Percentiles rank a stretch among this genome's conserved stretches.
Conservation (phyloP, 2,113 vertebrate genomes). For the Thomomys bottae region DNA sequence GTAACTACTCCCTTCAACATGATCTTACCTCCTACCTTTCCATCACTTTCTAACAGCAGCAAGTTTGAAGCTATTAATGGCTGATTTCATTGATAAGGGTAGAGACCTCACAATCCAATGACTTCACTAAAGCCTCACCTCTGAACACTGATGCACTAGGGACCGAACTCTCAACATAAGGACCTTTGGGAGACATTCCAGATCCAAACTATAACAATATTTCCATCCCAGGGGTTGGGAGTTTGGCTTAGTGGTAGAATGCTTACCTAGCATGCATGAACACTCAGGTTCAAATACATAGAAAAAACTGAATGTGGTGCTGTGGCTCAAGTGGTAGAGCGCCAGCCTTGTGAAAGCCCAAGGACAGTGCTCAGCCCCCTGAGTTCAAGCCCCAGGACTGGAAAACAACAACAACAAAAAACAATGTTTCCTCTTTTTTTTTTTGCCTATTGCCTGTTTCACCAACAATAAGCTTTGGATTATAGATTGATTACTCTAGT, state of each 20-base stretch:
- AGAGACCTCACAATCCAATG: neutral
- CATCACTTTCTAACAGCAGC: neutral
- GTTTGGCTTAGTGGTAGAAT: too few species aligned
- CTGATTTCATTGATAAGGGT: neutral
- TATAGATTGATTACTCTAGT: neutral
- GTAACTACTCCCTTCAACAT: too few species aligned
- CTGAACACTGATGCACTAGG: neutral
- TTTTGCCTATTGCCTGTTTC: neutral
- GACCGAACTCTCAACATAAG: neutral
- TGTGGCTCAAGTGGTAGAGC: too few species aligned
- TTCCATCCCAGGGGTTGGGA: fast-evolving
- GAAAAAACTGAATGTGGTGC: too few species aligned
- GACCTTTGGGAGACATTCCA: neutral
- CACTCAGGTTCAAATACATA: too few species aligned
- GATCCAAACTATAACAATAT: neutral
- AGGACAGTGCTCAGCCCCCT: too few species aligned
- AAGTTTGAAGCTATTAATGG: neutral
- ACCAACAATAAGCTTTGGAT: neutral
- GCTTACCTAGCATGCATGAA: too few species aligned
- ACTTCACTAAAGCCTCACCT: neutral
- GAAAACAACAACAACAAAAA: too few species aligned
- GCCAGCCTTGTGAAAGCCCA: too few species aligned
- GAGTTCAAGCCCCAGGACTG: too few species aligned
- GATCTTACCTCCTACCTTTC: neutral
- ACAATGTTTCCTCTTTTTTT: neutral